A percentile compares a stretch with the other conserved stretches of the same genome.
These are phyloP conservation scores for Aporophyla nigra DNA, from an alignment of 2,888 invertebrate species.

Conservation along the genomic window DNA sequence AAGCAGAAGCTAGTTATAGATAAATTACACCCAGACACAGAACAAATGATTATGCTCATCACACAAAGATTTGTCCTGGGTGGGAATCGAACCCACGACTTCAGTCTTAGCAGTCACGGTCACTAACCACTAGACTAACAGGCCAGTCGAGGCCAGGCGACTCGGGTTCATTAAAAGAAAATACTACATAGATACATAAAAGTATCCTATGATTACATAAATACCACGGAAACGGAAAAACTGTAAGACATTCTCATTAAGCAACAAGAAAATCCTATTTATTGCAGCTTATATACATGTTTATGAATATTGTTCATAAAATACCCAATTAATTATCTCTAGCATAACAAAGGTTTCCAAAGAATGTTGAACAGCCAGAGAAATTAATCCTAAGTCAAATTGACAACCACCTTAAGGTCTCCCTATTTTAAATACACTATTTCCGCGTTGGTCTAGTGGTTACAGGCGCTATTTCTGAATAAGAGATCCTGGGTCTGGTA, in stretches of 20 bases:
- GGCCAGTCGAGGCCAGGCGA: too few species aligned
- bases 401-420: neutral
- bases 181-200: constrained; percentile 3
- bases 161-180: neutral
- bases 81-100: too few species aligned
- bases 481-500: neutral
- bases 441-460: too few species aligned
- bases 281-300: constrained; percentile 23
- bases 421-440: neutral
- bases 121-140: too few species aligned
- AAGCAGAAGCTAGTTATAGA: too few species aligned
- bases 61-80: too few species aligned
- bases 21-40: too few species aligned
- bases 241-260: neutral
- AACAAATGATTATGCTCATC: too few species aligned
- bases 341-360: constrained; percentile 15
- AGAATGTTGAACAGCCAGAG: neutral
- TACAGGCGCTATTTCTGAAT: neutral
- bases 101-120: too few species aligned
- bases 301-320: constrained; percentile 21
- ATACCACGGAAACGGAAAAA: constrained; percentile 7
- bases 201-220: constrained; percentile 24
- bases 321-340: constrained; percentile 28
- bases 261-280: constrained; percentile 12
- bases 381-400: too few species aligned